A percentile compares a stretch with the other conserved stretches of the same genome.
phyloP scores from a whole-genome alignment of 1,140 invertebrate species.

The Drosophila neocordata region DNA sequence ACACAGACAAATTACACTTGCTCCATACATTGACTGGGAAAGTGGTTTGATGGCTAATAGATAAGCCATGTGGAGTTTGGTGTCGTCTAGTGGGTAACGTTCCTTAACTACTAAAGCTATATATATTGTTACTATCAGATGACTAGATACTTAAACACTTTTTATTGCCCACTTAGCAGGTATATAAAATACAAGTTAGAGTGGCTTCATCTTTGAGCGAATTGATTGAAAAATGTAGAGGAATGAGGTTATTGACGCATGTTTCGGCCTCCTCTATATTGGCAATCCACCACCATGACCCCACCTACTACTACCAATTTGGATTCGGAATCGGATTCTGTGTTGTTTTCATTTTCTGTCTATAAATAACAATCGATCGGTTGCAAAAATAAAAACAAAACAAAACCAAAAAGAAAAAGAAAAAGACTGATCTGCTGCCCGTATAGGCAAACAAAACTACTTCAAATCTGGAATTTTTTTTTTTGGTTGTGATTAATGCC shows the following conservation, averaged over 20 bases:
- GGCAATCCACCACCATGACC: slow-evolving; percentile 21
- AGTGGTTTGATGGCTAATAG: slow-evolving; percentile 50
- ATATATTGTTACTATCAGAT: slow-evolving; percentile 12
- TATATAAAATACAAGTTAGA: slow-evolving; percentile 52
- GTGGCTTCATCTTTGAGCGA: slow-evolving; percentile 49
- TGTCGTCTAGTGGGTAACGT: slow-evolving; percentile 37
- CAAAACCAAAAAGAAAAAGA: not conserved
- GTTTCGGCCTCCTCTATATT: slow-evolving; percentile 50
- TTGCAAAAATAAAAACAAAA: slow-evolving; percentile 28
- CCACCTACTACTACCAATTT: slow-evolving; percentile 1
- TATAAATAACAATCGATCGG: slow-evolving; percentile 53
- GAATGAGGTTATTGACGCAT: slow-evolving; percentile 77
- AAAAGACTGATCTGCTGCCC: slow-evolving; percentile 8
- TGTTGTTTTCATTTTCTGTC: slow-evolving; percentile 54
- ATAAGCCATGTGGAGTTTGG: slow-evolving; percentile 33
- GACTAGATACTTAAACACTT: slow-evolving; percentile 37
- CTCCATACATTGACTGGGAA: slow-evolving; percentile 38
- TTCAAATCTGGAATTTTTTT: slow-evolving; percentile 43
- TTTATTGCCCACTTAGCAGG: slow-evolving; percentile 44
- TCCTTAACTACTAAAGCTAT: slow-evolving; percentile 28
- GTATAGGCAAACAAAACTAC: slow-evolving; percentile 61
- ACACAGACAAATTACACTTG: slow-evolving; percentile 29
- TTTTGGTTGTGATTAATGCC: slow-evolving; percentile 68
- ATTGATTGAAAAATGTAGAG: slow-evolving; percentile 42
- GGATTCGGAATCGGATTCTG: slow-evolving; percentile 4